Conservation (phyloP, 2,113 vertebrate species). For the Sorex araneus region DNA sequence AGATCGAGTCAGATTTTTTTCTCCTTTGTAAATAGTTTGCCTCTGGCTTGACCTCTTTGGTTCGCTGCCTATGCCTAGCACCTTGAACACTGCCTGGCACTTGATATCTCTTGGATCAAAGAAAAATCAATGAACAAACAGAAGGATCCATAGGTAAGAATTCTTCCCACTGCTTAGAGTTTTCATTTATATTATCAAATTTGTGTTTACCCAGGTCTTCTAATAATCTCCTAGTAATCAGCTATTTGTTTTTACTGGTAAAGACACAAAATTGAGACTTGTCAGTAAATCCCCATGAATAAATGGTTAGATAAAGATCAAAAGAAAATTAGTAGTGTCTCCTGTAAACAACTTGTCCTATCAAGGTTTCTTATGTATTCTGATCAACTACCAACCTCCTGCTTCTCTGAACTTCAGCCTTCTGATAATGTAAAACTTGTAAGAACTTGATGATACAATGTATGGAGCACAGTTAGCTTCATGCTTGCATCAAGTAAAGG, state of each 20-base stretch:
- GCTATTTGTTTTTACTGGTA: not conserved
- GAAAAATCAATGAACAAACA: conserved; percentile 27
- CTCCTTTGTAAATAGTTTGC: not conserved
- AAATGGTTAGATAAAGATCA: conserved; percentile 31
- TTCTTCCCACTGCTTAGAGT: not conserved
- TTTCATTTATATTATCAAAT: conserved; percentile 60
- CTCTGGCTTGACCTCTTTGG: not conserved
- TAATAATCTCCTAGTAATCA: not conserved
- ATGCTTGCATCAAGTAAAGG: conserved; percentile 7
- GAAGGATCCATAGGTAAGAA: not conserved
- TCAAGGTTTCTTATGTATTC: not conserved
- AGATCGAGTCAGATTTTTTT: not conserved
- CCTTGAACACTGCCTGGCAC: too few species aligned
- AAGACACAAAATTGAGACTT: conserved; percentile 49
- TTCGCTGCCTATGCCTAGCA: not conserved
- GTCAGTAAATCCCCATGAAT: conserved; percentile 6
- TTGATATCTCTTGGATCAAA: too few species aligned
- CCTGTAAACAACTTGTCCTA: not conserved
- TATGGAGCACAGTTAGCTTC: conserved; percentile 2
- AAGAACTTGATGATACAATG: not conserved
- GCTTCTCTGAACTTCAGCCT: conserved; percentile 28
- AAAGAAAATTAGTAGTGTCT: not conserved
- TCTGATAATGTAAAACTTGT: conserved; percentile 1
- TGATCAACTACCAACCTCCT: not conserved
- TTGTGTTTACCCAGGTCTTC: conserved; percentile 45